Evolutionary conservation across 2,113 vertebrate genomes (phyloP).

Genomic region (Melanerpes aurifrons): DNA sequence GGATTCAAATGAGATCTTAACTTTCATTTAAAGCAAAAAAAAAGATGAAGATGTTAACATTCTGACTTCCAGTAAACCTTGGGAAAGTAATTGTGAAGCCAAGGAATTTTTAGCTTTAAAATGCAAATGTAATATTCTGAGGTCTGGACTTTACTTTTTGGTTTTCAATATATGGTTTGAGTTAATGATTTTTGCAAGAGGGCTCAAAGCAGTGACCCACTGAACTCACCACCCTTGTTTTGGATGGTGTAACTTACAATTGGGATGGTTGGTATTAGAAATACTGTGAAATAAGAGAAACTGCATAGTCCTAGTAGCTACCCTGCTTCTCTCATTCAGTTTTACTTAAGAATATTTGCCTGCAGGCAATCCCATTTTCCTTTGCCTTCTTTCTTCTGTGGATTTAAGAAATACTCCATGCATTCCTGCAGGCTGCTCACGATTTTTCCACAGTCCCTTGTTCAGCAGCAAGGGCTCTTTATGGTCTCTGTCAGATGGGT

Average conservation of each 20-base stretch:
- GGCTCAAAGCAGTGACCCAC: background rate
- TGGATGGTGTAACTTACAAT: background rate
- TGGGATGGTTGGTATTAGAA: background rate
- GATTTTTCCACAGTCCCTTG: background rate
- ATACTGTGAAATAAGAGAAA: background rate
- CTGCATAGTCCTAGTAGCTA: background rate
- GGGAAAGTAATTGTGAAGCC: background rate
- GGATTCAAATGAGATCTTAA: background rate
- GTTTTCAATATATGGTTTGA: background rate
- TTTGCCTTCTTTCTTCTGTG: background rate
- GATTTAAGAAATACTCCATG: background rate
- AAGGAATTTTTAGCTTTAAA: background rate
- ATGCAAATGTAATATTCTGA: background rate
- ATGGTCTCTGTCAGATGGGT: background rate
- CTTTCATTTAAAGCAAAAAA: background rate
- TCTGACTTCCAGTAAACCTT: background rate
- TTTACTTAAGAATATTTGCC: background rate
- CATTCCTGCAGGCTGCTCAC: background rate
- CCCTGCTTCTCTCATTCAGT: background rate
- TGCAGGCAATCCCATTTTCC: background rate
- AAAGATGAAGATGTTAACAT: background rate
- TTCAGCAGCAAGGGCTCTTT: background rate
- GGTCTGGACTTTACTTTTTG: background rate
- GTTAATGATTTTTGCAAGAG: background rate
- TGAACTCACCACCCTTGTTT: background rate